These are phyloP conservation scores for Scaptodrosophila latifasciaeformis DNA, from an alignment of 2,888 invertebrate species.

Conservation along the genomic window DNA sequence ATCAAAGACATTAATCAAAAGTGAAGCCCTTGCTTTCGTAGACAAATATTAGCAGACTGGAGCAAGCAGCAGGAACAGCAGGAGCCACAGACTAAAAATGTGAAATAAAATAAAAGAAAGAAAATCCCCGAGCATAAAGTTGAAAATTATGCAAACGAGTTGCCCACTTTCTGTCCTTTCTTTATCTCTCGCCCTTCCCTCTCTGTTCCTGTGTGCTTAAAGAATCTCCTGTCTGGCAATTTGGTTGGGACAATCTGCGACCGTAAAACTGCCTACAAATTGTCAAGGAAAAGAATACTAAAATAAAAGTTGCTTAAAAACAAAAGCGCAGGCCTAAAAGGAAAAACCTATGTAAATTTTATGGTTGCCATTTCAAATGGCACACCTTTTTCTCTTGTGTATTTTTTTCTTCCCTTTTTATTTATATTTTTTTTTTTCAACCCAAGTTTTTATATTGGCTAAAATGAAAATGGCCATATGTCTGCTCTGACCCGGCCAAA, in stretches of 20 bases:
- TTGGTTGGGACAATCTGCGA: background rate
- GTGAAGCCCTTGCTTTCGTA: background rate
- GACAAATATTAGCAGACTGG: constrained; percentile 49
- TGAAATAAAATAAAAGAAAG: constrained; percentile 14
- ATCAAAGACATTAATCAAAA: constrained; percentile 12
- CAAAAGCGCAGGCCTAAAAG: constrained; percentile 23
- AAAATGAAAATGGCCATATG: too few species aligned
- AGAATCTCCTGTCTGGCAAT: too few species aligned
- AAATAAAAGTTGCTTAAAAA: constrained; percentile 38
- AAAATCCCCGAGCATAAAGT: constrained; percentile 30
- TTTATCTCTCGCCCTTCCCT: too few species aligned
- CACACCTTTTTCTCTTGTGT: constrained; percentile 25
- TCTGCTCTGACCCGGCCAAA: too few species aligned
- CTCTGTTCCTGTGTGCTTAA: too few species aligned
- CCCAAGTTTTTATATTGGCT: background rate
- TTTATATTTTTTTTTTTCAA: constrained; percentile 7
- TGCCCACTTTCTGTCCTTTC: constrained; percentile 3
- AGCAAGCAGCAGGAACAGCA: constrained; percentile 33
- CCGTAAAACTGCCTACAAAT: background rate
- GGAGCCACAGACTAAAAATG: constrained; percentile 19
- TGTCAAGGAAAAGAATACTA: background rate
- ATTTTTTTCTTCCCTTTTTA: background rate
- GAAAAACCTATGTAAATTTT: constrained; percentile 49
- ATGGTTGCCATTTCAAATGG: constrained; percentile 15
- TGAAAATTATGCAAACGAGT: constrained; percentile 56